Evolutionary conservation across 2,888 invertebrate species (phyloP), one percentile per base, ranked within the genome.

Genomic region (Ophion slaviceki): DNA sequence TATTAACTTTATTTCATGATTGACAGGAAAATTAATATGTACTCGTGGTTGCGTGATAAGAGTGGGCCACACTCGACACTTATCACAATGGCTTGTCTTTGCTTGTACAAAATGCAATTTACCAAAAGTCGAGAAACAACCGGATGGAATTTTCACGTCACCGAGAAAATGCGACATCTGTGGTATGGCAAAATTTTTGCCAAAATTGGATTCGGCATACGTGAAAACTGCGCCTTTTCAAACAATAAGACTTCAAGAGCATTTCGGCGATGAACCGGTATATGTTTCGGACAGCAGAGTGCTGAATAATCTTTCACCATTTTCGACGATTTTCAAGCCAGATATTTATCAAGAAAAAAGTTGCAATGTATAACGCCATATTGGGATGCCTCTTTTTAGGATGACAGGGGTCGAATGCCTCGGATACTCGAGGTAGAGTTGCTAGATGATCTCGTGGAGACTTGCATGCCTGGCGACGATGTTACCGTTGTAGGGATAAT

Each of bases 381-480:
- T 53, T 53, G 14, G 1, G 14, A 2, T 61, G 4, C 4, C 20
- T 28, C 17, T 80, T 93, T 95, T 87, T 90, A 96, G 95, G 95
- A 96, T 87, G 95, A 96, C 88, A 96, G 96, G 85, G 97, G 97
- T 36, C 95, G 96, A 68, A 95, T 97, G 89, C 97, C 98, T 2
- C 95, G 97, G 87, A 97, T 96, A 88, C 95, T 99, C 45, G 98
- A 99, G 92, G 97, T 98, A 92, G 98, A 98, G 93, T 94, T 99
- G 8, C 96, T 96, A 77, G 98, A 98, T 94, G 90, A 93, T 88
- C 94, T 99, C 67, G 98, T 98, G 1, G 97, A 97, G 88, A 95
- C 96, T 36, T 97, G 98, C 87, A 96, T 97, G 88, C 98, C 98
- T 14, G 99, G 99, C 2, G 98, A 99, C 94, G 96, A 98, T 89